Conservation (phyloP, 2,797 vertebrate species). For the Dendrocincla fuliginosa region DNA sequence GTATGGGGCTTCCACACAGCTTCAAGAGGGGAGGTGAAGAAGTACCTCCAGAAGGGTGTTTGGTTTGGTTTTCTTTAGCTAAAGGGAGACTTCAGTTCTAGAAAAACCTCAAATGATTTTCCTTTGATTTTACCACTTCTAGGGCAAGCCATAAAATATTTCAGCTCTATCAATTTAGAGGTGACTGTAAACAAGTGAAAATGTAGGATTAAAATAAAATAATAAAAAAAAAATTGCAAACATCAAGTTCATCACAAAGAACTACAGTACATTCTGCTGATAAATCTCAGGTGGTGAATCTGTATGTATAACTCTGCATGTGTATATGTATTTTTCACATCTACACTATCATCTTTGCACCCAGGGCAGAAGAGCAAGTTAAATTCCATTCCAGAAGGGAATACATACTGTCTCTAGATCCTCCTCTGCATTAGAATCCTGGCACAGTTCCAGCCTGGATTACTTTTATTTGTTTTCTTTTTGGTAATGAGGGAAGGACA, state of each 20-base stretch:
- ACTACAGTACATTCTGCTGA: neutral
- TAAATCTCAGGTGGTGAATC: neutral
- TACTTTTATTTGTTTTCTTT: neutral
- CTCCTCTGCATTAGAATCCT: neutral
- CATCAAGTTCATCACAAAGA: neutral
- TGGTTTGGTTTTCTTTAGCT: neutral
- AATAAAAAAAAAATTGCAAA: neutral
- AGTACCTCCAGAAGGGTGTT: neutral
- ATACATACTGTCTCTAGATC: neutral
- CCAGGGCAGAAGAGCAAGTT: neutral
- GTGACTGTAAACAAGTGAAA: neutral
- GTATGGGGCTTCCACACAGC: neutral
- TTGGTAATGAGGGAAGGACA: neutral
- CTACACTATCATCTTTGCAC: neutral
- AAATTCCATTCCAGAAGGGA: neutral
- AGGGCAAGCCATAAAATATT: neutral
- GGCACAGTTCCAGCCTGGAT: neutral
- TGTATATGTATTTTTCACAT: neutral
- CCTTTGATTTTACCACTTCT: neutral
- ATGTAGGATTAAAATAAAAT: neutral
- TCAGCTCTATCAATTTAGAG: neutral
- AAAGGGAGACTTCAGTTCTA: neutral
- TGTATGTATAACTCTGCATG: neutral
- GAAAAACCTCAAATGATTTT: neutral
- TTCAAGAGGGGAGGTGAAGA: neutral